Base-by-base conservation (phyloP, 92 coral and sea anemone species). In the Phenganax stokvisi region DNA sequence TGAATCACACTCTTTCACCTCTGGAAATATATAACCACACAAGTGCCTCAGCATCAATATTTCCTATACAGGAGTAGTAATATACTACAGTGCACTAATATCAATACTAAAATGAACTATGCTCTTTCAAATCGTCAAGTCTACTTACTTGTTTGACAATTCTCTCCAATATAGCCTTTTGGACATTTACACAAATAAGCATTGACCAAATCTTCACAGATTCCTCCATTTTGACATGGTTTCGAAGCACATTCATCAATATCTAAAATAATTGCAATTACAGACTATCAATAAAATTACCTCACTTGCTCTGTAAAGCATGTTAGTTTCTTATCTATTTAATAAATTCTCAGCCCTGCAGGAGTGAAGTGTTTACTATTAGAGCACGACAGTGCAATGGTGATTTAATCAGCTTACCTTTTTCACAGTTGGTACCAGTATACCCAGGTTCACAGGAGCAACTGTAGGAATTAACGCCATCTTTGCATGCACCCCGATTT, bases 221-320 rank as follows among this genome's bases (percentile, higher is more conserved):
- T 77, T 62, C 81, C 81, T 59, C 57, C 71, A 59, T 77, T 58
- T 77, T 77, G 57, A n/a, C 81, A 77, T 9, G 81, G 81, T 25
- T 15, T 12, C 12, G 81, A 77, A 37, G 81, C 56, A 77, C 81
- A 77, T 59, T 77, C 81, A 25, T 77, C 47, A 29, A 77, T 77
- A 62, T 77, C 81, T 77, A 28, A 77, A 53, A 28, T 5, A 57
- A 52, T 37, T 37, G 47, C 47, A 37, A 37, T 37, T 51, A 73
- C 57, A 13, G 16, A 59, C 25, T 37, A 37, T 37, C 25, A 20
- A 20, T 37, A 37, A 37, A 37, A 1, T 37, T 37, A 37, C 47
- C 47, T 37, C 47, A 37, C 47, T 20, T 37, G 47, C 5, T 37
- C 47, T 37, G 47, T 37, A 37, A 2, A 37, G 47, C 47, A 37